Evolutionary conservation across 2,888 invertebrate genomes (phyloP), one percentile per base, ranked within the genome.

Genomic region (Habrosyne pyritoides): DNA sequence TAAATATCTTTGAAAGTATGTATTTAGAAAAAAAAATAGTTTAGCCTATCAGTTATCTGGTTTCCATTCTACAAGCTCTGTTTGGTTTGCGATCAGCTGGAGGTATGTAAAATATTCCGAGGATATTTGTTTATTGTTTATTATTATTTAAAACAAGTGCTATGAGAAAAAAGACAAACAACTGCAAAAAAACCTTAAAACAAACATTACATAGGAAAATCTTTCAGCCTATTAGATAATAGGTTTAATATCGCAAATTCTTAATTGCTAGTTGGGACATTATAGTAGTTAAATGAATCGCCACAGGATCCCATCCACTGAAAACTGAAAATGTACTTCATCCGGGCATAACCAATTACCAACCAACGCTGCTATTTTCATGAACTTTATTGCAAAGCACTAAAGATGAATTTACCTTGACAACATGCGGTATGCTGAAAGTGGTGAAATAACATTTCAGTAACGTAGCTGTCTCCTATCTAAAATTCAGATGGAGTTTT

Each of bases 401-500:
- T 65, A 67, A 52, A 54, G 64, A 50, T n/a, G 28, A 59, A 47
- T 61, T 60, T 62, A 10, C 54, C 28, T 12, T 60, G 53, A 10
- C 22, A 18, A 28, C 47, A n/a, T 4, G 21, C 10, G n/a, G 12
- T 47, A 48, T 36, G 53, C 26, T 60, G 59, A 64, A 59, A 60
- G 63, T 67, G 65, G 64, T 53, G 8, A 28, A 49, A 36, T 36
- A 77, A 69, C 74, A 72, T 80, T 81, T 79, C 65, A 69, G 78
- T 77, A 72, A 75, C 71, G 71, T 66, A 64, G 67, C 75, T 71
- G 74, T 77, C 71, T 68, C 73, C 54, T 63, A 85, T 85, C 83
- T 83, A 81, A 85, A 86, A 77, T 86, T 86, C 83, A 82, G 81
- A 84, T 85, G 75, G 71, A 75, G 75, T 79, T 83, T 85, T 79